Conservation (phyloP, 2,888 invertebrate genomes). For the Mystacides longicornis region DNA sequence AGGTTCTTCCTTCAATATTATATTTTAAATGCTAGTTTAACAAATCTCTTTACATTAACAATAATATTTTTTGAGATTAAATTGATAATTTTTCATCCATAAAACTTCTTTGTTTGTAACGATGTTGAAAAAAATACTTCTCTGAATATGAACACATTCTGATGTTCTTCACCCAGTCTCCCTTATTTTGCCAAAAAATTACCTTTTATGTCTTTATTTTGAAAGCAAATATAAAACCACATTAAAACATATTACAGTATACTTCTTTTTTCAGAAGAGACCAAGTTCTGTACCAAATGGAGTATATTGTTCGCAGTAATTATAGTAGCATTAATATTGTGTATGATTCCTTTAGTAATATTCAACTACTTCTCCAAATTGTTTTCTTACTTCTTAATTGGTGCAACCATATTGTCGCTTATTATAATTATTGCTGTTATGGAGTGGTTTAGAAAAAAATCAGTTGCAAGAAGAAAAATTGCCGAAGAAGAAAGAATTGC, state of each 20-base stretch:
- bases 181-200: no score
- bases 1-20: no score
- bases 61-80: no score
- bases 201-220: no score
- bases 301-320: conserved; percentile 9
- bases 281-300: no score
- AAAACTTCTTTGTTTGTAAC: background rate
- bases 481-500: conserved; percentile 4
- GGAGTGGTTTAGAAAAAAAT: conserved; percentile 19
- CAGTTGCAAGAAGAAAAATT: conserved; percentile 5
- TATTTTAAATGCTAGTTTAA: no score
- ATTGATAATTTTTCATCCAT: no score
- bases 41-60: no score
- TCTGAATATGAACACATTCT: background rate
- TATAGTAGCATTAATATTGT: conserved; percentile 7
- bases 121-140: background rate
- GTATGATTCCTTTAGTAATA: conserved; percentile 16
- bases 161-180: background rate
- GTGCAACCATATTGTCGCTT: conserved; percentile 10
- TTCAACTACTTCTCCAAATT: conserved; percentile 8
- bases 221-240: no score
- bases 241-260: no score
- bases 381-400: conserved; percentile 10
- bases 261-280: conserved; percentile 15
- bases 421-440: conserved; percentile 10